These are phyloP conservation scores for Mobula birostris DNA, from an alignment of 2,113 vertebrate genomes.

Conservation along the genomic window DNA sequence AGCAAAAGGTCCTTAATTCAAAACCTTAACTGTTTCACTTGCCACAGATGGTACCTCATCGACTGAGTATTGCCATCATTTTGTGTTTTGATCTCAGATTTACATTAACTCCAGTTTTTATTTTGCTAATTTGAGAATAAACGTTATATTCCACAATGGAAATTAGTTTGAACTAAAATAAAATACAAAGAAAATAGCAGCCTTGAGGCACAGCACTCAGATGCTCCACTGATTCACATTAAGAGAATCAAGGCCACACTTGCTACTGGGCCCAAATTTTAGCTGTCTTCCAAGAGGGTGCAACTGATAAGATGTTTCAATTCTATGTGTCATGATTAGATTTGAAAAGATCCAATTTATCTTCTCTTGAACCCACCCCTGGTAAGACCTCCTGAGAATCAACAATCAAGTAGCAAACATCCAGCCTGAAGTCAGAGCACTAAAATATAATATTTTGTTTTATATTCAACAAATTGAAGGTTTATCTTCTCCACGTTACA, in stretches of 20 bases:
- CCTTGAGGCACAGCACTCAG: neutral
- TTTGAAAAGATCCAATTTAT: neutral
- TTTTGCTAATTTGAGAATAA: no score
- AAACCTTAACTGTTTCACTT: no score
- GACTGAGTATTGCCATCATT: no score
- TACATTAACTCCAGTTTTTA: no score
- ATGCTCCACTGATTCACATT: neutral
- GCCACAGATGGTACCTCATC: no score
- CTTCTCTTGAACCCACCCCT: neutral
- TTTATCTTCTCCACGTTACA: neutral
- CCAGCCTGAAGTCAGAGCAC: neutral
- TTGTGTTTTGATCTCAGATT: no score
- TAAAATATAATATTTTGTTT: neutral
- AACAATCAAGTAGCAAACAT: neutral
- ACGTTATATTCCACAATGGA: no score
- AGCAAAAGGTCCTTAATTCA: no score
- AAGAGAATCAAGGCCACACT: neutral
- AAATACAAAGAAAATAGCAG: neutral
- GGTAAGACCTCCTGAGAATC: neutral
- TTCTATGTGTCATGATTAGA: neutral
- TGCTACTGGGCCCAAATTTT: neutral
- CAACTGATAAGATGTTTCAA: neutral
- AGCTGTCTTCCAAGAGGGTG: neutral
- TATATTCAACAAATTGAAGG: neutral
- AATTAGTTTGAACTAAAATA: neutral